Evolutionary conservation across 1,140 invertebrate species (phyloP), one percentile per base, ranked within the genome.

Genomic region (Drosophila insularis): DNA sequence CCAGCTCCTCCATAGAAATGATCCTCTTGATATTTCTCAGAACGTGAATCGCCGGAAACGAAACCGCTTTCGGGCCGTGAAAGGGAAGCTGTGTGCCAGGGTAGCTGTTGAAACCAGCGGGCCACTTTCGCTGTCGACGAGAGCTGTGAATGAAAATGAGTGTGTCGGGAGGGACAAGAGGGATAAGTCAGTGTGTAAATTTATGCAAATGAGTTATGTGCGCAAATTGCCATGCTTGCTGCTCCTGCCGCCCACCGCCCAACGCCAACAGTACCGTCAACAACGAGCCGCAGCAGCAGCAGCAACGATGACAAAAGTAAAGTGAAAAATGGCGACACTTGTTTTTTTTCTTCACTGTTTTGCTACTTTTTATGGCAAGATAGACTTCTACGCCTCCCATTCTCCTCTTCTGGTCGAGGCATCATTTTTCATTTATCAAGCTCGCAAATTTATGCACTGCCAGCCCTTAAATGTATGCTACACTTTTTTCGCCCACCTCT

Each of bases 11-110:
- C 74, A 55, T 91, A 80, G 66, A 90, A 80, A 71, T 91, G 81
- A 79, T 92, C 89, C 66, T 90, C 90, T 63, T 92, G 91, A 67
- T 84, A 91, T 72, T 91, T 90, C 67, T 91, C 90, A 19, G 91
- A 92, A 27, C 91, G 91, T 66, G 91, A 92, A 58, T 92, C 93
- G n/a, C 93, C 94, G 5, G 95, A 95, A 7, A 95, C 93, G 87
- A 96, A 96, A 1, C 95, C 95, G 84, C 95, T 95, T 84, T 96
- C 95, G 1, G 95, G 95, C 13, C 95, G 91, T 13, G 95, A 95
- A 53, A 95, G 92, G 4, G 94, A 94, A 54, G 92, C 81, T 17
- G 94, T 94, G 2, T 93, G 81, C 46, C 93, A 93, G 17, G 94
- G 94, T 27, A 95, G 91, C 68, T 95, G 93, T 68, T 95, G 95